Evolutionary conservation across 2,888 invertebrate genomes (phyloP).

Genomic region (Acleris emargana): DNA sequence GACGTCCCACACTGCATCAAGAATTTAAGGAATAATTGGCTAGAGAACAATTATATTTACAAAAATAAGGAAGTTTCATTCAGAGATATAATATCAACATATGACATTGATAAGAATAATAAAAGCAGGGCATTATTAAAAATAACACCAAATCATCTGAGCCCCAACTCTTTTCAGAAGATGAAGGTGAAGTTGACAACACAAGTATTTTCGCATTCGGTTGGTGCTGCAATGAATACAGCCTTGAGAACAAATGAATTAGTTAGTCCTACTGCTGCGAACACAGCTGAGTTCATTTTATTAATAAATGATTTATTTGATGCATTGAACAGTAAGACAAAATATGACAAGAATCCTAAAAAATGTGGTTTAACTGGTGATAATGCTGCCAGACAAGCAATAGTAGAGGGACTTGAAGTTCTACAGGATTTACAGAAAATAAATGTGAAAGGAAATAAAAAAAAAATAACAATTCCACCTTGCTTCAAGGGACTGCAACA

Average conservation of each 20-base stretch:
- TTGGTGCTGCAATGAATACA: conserved; percentile 11
- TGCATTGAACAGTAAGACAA: conserved; percentile 1
- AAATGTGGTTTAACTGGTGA: conserved; percentile 7
- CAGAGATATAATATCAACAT: conserved; percentile 4
- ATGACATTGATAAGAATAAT: conserved; percentile 20
- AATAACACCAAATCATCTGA: conserved; percentile 13
- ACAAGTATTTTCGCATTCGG: conserved; percentile 27
- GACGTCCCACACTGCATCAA: conserved; percentile 2
- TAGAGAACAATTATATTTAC: neutral
- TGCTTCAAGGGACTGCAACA: conserved; percentile 9
- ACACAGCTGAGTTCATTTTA: conserved; percentile 11
- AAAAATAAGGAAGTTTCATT: conserved; percentile 8
- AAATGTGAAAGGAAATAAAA: neutral
- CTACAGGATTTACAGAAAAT: neutral
- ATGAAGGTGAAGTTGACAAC: conserved; percentile 33
- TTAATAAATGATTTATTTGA: conserved; percentile 7
- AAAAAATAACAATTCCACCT: neutral
- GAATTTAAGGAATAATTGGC: conserved; percentile 9
- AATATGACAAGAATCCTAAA: conserved; percentile 5
- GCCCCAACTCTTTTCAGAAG: conserved; percentile 29
- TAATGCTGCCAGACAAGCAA: conserved; percentile 6
- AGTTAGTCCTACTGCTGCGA: neutral
- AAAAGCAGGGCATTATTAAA: conserved; percentile 16
- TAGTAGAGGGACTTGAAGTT: neutral
- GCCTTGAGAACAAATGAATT: conserved; percentile 8